These are phyloP conservation scores for Meandrusa payeni DNA, from an alignment of 2,888 invertebrate genomes.

Conservation along the genomic window DNA sequence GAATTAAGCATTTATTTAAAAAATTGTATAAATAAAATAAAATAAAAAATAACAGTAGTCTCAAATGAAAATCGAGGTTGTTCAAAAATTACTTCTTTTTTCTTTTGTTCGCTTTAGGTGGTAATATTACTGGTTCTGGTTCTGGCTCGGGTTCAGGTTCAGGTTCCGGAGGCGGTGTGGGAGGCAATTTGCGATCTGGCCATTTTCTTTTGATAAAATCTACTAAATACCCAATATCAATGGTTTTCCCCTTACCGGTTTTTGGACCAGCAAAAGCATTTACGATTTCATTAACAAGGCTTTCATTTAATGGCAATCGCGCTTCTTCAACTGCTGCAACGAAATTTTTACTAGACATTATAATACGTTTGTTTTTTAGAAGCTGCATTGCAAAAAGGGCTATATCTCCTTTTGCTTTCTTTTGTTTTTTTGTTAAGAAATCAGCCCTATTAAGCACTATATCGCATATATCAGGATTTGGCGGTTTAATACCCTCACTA, in stretches of 20 bases:
- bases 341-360: conserved; percentile 43
- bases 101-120: conserved; percentile 17
- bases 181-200: conserved; percentile 54
- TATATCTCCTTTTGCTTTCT: conserved; percentile 43
- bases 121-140: conserved; percentile 25
- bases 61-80: no score
- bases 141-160: conserved; percentile 33
- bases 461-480: conserved; percentile 45
- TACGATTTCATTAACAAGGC: conserved; percentile 44
- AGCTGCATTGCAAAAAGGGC: conserved; percentile 44
- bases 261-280: conserved; percentile 43
- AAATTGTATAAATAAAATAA: background rate
- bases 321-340: conserved; percentile 27
- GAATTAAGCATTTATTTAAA: no score
- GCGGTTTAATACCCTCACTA: conserved; percentile 27
- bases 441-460: conserved; percentile 50
- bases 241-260: conserved; percentile 39
- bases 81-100: conserved; percentile 27
- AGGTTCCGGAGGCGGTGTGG: conserved; percentile 48
- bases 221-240: conserved; percentile 41
- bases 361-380: conserved; percentile 38
- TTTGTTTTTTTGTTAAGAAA: conserved; percentile 42
- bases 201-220: conserved; percentile 56
- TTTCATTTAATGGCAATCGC: conserved; percentile 40
- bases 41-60: conserved; percentile 4